Evolutionary conservation across 2,113 vertebrate species (phyloP).

Genomic region (Phainopepla nitens): DNA sequence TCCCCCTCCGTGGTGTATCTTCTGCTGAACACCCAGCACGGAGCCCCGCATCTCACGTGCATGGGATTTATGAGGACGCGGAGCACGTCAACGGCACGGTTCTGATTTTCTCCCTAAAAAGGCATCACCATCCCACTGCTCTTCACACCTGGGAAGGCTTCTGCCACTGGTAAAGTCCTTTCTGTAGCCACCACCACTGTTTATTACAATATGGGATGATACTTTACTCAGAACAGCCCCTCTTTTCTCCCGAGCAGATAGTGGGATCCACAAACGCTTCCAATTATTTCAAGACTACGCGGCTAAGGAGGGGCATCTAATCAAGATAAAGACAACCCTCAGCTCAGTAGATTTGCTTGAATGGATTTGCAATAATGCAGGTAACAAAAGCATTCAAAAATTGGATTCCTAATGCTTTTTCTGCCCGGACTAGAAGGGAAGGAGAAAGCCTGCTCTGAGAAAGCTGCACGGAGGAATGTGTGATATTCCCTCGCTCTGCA

Average conservation of each 20-base stretch:
- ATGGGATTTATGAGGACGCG: accelerated
- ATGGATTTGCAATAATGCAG: constrained; percentile 50
- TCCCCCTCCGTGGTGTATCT: background rate
- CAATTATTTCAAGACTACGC: constrained; percentile 57
- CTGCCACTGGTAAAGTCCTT: background rate
- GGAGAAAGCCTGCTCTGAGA: constrained; percentile 37
- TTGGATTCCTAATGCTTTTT: constrained; percentile 23
- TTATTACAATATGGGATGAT: background rate
- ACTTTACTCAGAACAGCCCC: background rate
- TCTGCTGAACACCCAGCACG: background rate
- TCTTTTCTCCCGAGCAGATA: background rate
- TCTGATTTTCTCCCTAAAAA: background rate
- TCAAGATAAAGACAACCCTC: constrained; percentile 42
- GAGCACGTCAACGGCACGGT: accelerated
- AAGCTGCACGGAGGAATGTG: background rate
- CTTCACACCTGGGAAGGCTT: background rate
- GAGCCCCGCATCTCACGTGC: accelerated
- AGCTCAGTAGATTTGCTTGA: constrained; percentile 39
- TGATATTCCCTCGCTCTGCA: background rate
- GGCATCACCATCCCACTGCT: background rate
- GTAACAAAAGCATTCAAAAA: constrained; percentile 56
- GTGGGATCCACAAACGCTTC: constrained; percentile 33
- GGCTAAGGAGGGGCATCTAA: constrained; percentile 18
- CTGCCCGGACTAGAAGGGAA: constrained; percentile 13
- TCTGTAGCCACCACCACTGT: background rate